Base-by-base conservation (phyloP, 2,113 vertebrate species). In the Martes martes region DNA sequence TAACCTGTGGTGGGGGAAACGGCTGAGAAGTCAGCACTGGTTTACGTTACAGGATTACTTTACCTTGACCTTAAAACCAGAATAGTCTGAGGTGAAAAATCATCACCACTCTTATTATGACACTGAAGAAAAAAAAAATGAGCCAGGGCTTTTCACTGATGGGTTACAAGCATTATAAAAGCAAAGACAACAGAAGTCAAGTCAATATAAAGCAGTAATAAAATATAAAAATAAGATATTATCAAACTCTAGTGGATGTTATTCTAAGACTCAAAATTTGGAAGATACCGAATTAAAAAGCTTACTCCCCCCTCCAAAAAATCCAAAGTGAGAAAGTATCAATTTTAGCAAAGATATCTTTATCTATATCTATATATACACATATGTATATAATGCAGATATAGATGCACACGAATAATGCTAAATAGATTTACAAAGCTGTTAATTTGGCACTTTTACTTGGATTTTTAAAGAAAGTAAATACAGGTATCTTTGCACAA, bases 381-480 rank as follows among this genome's bases (percentile, higher is more conserved):
- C 28, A 36, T 36, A 42, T 28, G 39, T 36, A 57, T n/a, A 39
- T 42, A 42, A 42, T 69, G 65, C 45, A 91, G 33, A 78, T 85
- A 80, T 0, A 81, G 31, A 55, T 63, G 45, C 47, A 92, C 21
- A 57, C 6, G 36, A 93, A 86, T 74, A 88, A 91, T 33, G 50
- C 94, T 92, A 65, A 79, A 65, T 47, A 90, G 23, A 88, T 90
- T 45, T 76, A 93, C 6, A 90, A 79, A 89, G 11, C 47, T 74
- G 57, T 84, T 83, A 93, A 83, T 93, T 97, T 96, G 95, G 95
- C 95, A 97, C 83, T 94, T 97, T 89, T 94, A 96, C 82, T 96
- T 88, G 42, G 36, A 88, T 81, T 96, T 93, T 95, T 85, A 84
- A 93, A 79, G 89, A 96, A 92, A 94, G 74, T 84, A 42, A 96